phyloP scores from a whole-genome alignment of 1,140 invertebrate genomes.

The Leptestheria dahalacensis region DNA sequence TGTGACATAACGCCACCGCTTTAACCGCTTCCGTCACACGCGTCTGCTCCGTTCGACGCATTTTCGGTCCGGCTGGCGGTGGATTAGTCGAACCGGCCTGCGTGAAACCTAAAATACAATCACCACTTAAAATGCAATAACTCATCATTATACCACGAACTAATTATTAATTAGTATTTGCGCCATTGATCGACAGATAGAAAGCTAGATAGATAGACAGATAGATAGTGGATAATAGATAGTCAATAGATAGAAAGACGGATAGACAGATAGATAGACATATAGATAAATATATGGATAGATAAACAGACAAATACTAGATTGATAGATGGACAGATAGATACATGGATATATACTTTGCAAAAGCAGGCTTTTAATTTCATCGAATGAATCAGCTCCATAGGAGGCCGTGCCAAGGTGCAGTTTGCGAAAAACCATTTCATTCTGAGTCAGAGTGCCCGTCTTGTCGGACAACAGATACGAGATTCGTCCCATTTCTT shows the following conservation, averaged over 20 bases:
- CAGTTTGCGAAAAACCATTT: conserved; percentile 93
- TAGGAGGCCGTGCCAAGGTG: conserved; percentile 82
- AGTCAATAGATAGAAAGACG: no score
- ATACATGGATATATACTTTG: not conserved
- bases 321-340: not conserved
- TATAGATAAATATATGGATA: not conserved
- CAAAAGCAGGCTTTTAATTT: conserved; percentile 26
- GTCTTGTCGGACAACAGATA: conserved; percentile 97
- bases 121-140: not conserved
- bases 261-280: no score
- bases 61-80: conserved; percentile 24
- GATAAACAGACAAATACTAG: not conserved
- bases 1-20: conserved; percentile 92
- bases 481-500: conserved; percentile 90
- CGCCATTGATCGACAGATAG: no score
- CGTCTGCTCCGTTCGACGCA: conserved; percentile 51
- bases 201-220: no score
- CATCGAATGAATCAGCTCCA: conserved; percentile 71
- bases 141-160: not conserved
- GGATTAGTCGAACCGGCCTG: not conserved
- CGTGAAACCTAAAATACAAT: not conserved
- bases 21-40: conserved; percentile 74
- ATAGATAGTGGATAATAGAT: no score
- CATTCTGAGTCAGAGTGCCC: conserved; percentile 95
- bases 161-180: not conserved